A percentile compares a stretch with the other conserved stretches of the same genome.
Evolutionary conservation across 2,888 invertebrate species (phyloP).

Genomic region (Metellina segmentata): DNA sequence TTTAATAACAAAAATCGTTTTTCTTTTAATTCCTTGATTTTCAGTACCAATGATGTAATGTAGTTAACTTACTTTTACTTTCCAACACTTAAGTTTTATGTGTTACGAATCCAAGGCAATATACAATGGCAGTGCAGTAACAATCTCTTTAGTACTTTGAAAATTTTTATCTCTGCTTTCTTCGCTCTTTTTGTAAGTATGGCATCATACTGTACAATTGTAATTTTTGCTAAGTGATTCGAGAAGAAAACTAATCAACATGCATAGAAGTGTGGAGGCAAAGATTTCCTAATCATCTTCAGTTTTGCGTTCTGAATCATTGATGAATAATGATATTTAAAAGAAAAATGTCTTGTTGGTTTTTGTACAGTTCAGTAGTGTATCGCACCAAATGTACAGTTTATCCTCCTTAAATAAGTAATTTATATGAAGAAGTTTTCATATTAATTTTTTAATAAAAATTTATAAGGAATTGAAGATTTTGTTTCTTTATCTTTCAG

Average conservation of each 20-base stretch:
- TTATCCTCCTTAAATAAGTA: conserved; percentile 73
- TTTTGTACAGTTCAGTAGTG: conserved; percentile 75
- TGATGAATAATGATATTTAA: conserved; percentile 21
- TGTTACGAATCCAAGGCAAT: too few species aligned
- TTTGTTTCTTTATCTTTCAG: not conserved
- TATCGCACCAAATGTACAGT: conserved; percentile 75
- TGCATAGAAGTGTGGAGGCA: conserved; percentile 10
- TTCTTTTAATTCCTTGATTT: too few species aligned
- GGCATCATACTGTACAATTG: not conserved
- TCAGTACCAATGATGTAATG: too few species aligned
- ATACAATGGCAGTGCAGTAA: too few species aligned
- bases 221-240: conserved; percentile 32
- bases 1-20: too few species aligned
- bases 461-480: conserved; percentile 19
- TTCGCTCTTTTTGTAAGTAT: not conserved
- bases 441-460: conserved; percentile 77
- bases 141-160: too few species aligned
- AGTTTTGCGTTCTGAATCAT: conserved; percentile 33
- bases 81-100: too few species aligned
- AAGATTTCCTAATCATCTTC: conserved; percentile 55
- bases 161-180: not conserved
- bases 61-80: too few species aligned
- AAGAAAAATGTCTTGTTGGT: conserved; percentile 57
- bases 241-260: not conserved
- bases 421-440: conserved; percentile 77